phyloP scores from a whole-genome alignment of 2,113 vertebrate species.

The Maccullochella peelii region DNA sequence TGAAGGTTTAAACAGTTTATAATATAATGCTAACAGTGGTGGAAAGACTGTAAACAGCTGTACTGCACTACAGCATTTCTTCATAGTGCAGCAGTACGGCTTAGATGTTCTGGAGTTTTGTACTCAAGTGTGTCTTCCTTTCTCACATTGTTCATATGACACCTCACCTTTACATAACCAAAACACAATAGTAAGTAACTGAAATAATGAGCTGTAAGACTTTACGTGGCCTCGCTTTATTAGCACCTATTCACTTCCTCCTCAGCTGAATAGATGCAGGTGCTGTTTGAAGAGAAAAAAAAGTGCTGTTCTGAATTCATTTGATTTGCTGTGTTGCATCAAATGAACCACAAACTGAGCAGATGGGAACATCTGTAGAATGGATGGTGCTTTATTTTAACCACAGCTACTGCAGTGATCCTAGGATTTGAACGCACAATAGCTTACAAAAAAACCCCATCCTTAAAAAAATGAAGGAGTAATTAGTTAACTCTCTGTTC shows the following conservation, averaged over 20 bases:
- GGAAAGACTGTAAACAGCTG: slow-evolving; percentile 68
- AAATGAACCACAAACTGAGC: slow-evolving; percentile 38
- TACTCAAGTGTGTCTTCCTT: background rate
- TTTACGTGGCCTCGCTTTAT: slow-evolving; percentile 3
- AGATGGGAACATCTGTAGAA: slow-evolving; percentile 52
- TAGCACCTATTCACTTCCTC: slow-evolving; percentile 21
- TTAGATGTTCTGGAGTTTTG: slow-evolving; percentile 5
- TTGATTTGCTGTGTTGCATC: slow-evolving; percentile 45
- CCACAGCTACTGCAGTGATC: slow-evolving; percentile 37
- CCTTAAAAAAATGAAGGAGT: slow-evolving; percentile 22
- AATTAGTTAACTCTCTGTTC: slow-evolving; percentile 48
- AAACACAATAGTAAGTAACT: slow-evolving; percentile 5
- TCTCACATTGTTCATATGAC: background rate
- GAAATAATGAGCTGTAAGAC: slow-evolving; percentile 7
- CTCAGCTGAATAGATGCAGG: slow-evolving; percentile 15
- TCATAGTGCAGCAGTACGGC: background rate
- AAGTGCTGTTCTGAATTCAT: slow-evolving; percentile 25
- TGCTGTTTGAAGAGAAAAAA: slow-evolving; percentile 15
- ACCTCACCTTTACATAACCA: slow-evolving; percentile 16
- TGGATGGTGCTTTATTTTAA: slow-evolving; percentile 34
- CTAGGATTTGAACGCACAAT: background rate
- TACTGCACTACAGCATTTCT: slow-evolving; percentile 20
- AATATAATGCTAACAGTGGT: slow-evolving; percentile 61
- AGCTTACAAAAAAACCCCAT: background rate
- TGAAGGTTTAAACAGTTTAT: slow-evolving; percentile 74